Evolutionary conservation across 2,797 vertebrate genomes (phyloP).

Genomic region (Sebastiscus tertius): DNA sequence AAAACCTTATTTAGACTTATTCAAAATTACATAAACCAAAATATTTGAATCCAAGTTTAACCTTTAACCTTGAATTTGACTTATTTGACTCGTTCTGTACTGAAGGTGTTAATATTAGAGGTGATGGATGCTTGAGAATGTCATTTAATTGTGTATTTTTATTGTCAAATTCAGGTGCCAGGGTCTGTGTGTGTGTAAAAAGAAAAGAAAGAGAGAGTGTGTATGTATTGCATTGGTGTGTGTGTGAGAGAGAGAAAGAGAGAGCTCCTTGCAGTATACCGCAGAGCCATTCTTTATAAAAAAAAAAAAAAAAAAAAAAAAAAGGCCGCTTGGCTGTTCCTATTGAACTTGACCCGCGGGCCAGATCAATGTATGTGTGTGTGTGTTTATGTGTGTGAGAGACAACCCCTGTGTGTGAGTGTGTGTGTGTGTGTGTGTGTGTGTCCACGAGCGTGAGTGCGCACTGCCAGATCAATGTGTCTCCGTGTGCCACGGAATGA

Average conservation of each 20-base stretch:
- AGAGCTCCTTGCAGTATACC: conserved; percentile 64
- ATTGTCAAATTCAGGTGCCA: conserved; percentile 24
- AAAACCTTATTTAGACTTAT: neutral
- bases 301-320: conserved; percentile 69
- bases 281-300: conserved; percentile 68
- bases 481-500: conserved; percentile 85
- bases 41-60: neutral
- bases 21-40: neutral
- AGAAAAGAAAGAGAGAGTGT: neutral
- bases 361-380: conserved; percentile 82
- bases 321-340: conserved; percentile 77
- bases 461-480: conserved; percentile 75
- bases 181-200: conserved; percentile 15
- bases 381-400: conserved; percentile 47
- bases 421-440: conserved; percentile 55
- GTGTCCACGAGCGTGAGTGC: conserved; percentile 35
- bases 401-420: conserved; percentile 49
- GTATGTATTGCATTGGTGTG: neutral
- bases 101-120: neutral
- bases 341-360: conserved; percentile 88
- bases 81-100: neutral
- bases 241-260: conserved; percentile 28
- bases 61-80: neutral
- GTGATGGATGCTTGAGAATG: neutral
- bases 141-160: neutral